These are phyloP conservation scores for Ictalurus furcatus DNA, from an alignment of 2,113 vertebrate species.

Conservation along the genomic window DNA sequence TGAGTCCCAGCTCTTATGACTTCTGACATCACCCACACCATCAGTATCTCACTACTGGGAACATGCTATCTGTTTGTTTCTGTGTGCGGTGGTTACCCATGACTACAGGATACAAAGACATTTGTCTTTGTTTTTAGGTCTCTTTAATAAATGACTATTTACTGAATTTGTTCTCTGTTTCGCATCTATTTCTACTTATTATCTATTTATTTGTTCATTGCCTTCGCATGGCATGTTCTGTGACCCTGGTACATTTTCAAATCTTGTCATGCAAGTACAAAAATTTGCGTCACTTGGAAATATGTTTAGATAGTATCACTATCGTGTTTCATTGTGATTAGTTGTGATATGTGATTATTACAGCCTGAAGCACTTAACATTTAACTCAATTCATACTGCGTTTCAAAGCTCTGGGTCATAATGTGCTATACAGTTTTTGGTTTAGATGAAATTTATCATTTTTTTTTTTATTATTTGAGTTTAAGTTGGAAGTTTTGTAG, in stretches of 20 bases:
- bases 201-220: neutral
- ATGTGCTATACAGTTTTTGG: neutral
- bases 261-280: neutral
- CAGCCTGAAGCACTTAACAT: neutral
- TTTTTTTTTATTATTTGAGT: neutral
- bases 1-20: constrained; percentile 53
- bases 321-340: neutral
- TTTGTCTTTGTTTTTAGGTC: constrained; percentile 16
- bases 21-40: constrained; percentile 24
- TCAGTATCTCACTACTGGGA: neutral
- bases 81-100: constrained; percentile 27
- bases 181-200: neutral
- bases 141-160: neutral
- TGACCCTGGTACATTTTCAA: neutral
- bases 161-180: neutral
- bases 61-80: constrained; percentile 37
- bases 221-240: neutral
- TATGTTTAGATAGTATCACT: neutral
- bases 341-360: neutral
- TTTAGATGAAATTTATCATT: neutral
- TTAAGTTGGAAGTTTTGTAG: neutral
- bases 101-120: constrained; percentile 35
- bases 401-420: neutral
- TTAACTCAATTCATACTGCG: neutral
- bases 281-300: neutral